These are phyloP conservation scores for Idaea straminata DNA, from an alignment of 2,888 invertebrate genomes.

Conservation along the genomic window DNA sequence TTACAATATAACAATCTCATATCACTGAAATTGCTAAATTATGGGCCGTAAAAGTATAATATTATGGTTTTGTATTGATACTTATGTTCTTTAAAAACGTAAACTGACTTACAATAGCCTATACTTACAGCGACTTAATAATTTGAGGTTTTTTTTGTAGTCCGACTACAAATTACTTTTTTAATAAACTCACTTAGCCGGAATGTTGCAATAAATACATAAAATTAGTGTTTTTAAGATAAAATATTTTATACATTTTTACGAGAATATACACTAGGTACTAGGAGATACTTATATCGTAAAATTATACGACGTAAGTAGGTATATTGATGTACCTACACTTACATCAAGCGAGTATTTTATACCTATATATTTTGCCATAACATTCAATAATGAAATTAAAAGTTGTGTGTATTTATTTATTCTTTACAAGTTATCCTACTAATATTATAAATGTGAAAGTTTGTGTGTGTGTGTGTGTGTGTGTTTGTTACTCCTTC, in stretches of 20 bases:
- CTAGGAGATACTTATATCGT: background rate
- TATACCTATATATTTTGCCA: background rate
- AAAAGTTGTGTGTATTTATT: background rate
- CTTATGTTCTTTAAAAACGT: background rate
- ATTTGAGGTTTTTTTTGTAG: background rate
- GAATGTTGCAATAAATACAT: background rate
- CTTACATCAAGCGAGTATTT: background rate
- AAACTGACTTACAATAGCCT: background rate
- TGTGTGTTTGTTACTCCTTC: too few species aligned
- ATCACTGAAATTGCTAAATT: conserved; percentile 9
- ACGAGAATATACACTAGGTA: background rate
- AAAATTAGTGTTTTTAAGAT: background rate
- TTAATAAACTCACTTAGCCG: background rate
- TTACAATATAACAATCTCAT: conserved; percentile 20
- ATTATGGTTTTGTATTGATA: background rate
- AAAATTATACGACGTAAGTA: background rate
- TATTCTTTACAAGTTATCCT: too few species aligned
- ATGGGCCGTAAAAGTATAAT: conserved; percentile 1
- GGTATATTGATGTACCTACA: background rate
- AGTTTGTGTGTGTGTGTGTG: too few species aligned
- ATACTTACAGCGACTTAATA: background rate
- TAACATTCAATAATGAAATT: background rate
- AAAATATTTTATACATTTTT: background rate
- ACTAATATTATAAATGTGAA: too few species aligned
- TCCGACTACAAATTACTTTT: background rate